These are phyloP conservation scores for Globodera ellingtonae DNA, from an alignment of 1,140 invertebrate species.

Conservation along the genomic window DNA sequence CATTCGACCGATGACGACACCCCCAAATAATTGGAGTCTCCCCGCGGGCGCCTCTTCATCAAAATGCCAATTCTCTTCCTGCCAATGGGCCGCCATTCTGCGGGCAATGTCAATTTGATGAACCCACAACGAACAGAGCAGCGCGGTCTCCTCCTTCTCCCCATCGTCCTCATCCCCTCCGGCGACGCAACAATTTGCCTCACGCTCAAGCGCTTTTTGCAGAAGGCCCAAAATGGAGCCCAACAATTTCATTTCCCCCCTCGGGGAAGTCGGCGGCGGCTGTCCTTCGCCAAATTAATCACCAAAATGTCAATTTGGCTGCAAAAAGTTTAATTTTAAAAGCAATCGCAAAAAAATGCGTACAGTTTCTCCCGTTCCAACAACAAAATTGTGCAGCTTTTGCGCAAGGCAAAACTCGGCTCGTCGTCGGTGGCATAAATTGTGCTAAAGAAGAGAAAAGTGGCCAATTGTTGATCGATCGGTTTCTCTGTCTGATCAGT, in stretches of 20 bases:
- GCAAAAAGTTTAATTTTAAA: background rate
- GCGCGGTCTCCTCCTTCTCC: background rate
- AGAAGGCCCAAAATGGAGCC: slow-evolving; percentile 14
- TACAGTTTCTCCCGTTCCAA: slow-evolving; percentile 44
- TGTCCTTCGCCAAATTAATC: background rate
- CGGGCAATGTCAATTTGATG: background rate
- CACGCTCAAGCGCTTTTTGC: slow-evolving; percentile 9
- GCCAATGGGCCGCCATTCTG: background rate
- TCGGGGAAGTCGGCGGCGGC: background rate
- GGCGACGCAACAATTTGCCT: background rate
- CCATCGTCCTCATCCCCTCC: background rate
- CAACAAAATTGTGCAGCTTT: slow-evolving; percentile 45
- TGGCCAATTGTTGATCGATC: background rate
- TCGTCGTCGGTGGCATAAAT: slow-evolving; percentile 53
- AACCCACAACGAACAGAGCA: background rate
- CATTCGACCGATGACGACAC: background rate
- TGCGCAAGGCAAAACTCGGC: slow-evolving; percentile 47
- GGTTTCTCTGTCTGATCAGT: background rate
- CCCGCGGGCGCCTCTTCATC: background rate
- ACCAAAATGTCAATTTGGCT: slow-evolving; percentile 23
- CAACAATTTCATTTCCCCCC: slow-evolving; percentile 14
- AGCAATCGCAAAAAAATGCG: slow-evolving; percentile 28
- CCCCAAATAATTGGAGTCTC: background rate
- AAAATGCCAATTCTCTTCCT: background rate
- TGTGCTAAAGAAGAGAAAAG: slow-evolving; percentile 38